Evolutionary conservation across 2,797 vertebrate species (phyloP).

Genomic region (Hippocampus kuda): DNA sequence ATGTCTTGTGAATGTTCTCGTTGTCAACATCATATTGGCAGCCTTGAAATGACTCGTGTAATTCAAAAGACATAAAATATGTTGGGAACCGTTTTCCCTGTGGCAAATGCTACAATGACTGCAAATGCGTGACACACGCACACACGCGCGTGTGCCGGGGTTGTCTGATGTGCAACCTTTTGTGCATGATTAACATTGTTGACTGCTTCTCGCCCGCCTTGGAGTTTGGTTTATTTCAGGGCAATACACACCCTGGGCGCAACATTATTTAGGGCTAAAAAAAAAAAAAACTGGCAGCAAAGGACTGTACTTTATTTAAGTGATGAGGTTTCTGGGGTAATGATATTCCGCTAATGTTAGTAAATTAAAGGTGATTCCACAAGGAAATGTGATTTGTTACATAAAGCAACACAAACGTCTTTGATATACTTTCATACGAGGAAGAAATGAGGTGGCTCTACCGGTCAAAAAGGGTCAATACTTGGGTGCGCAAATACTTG

Average conservation of each 20-base stretch:
- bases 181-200: neutral
- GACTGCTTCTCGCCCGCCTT: neutral
- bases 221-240: conserved; percentile 1
- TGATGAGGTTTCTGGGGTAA: neutral
- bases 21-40: conserved; percentile 34
- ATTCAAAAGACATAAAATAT: conserved; percentile 31
- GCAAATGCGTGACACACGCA: neutral
- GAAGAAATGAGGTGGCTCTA: neutral
- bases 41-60: conserved; percentile 38
- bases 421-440: neutral
- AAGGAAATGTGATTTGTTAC: neutral
- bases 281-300: neutral
- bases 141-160: neutral
- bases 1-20: conserved; percentile 35
- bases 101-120: neutral
- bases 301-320: neutral
- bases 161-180: neutral
- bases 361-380: neutral
- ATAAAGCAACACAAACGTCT: neutral
- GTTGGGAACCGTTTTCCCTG: neutral
- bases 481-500: neutral
- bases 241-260: neutral
- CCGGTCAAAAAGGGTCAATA: neutral
- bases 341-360: neutral
- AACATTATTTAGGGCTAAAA: neutral